Conservation (phyloP, 2,113 vertebrate species). For the Lepus timidus region DNA sequence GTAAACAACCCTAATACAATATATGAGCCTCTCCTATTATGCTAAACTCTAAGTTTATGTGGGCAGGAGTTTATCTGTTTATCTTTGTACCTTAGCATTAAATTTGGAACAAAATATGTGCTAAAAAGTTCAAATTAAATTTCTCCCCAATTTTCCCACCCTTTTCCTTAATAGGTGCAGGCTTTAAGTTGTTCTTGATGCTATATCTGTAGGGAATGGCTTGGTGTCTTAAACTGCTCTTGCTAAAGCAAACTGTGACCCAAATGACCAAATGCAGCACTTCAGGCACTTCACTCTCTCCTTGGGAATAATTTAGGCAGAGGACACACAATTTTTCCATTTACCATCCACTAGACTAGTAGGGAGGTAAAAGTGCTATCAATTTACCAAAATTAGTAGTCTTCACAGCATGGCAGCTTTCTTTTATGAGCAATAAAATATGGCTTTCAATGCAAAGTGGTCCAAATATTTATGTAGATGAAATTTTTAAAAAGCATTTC, state of each 20-base stretch:
- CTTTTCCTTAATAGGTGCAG: background rate
- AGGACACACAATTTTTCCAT: background rate
- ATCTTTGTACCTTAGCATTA: background rate
- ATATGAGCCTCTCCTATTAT: background rate
- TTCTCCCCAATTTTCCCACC: slow-evolving; percentile 7
- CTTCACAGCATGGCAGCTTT: slow-evolving; percentile 4
- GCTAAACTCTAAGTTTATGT: background rate
- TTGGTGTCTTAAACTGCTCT: background rate
- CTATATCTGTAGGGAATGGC: slow-evolving; percentile 8
- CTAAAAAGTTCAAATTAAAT: slow-evolving; percentile 55
- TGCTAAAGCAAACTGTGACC: background rate
- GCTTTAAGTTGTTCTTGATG: slow-evolving; percentile 14
- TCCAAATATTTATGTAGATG: slow-evolving; percentile 50
- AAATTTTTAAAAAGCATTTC: slow-evolving; percentile 79
- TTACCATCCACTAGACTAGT: background rate
- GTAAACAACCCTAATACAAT: background rate
- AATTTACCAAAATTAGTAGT: slow-evolving; percentile 43
- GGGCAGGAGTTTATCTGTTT: background rate
- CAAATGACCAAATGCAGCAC: background rate
- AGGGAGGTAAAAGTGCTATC: slow-evolving; percentile 43
- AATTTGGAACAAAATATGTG: background rate
- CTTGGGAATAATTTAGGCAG: slow-evolving; percentile 52
- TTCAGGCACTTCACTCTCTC: background rate
- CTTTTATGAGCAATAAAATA: slow-evolving; percentile 78
- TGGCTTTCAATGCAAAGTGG: slow-evolving; percentile 78